Base-by-base conservation (phyloP, 1,140 invertebrate species). In the Bombus superbus region DNA sequence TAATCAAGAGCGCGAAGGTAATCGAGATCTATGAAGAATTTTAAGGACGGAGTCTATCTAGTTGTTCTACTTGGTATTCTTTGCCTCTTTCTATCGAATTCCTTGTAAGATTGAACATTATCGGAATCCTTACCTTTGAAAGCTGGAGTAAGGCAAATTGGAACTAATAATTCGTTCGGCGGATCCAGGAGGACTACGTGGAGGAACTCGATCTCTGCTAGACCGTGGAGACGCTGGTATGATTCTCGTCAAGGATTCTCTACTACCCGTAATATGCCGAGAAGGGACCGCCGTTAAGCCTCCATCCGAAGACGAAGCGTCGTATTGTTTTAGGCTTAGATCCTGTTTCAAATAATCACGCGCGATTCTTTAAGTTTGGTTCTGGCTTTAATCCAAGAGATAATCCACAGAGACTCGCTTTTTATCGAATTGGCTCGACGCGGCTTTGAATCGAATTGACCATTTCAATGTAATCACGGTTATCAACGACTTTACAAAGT, bases 181-280 rank as follows among this genome's bases (percentile, higher is more conserved):
- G 8, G 94, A 92, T 32, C 92, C 93, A 28, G 94, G 92, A 38
- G 95, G 94, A 86, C 94, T 95, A 66, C 94, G 90, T 32, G 94
- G 91, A 73, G 93, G 92, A 32, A 94, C 90, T 91, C 94, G 92
- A 62, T 95, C 94, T 87, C 90, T 92, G 82, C 88, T 92, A 22
- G 92, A 88, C 79, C 94, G 89, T 62, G 95, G 94, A 28, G 95
- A 95, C 10, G 93, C 90, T 28, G 95, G 94, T 73, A 93, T 89
- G 35, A 94, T 92, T 83, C 92, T 94, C 72, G 93, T 94, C 86
- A 95, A 88, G 66, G 94, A 95, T 75, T 95, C 95, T 81, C 94
- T 92, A 85, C 95, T 95, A 81, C 94, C 94, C 64, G 94, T 92
- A 11, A 93, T 92, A 44, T 95, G 93, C 81, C 94, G 94, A n/a